Evolutionary conservation across 1,140 invertebrate species (phyloP).

Genomic region (Zelostemma sp.): DNA sequence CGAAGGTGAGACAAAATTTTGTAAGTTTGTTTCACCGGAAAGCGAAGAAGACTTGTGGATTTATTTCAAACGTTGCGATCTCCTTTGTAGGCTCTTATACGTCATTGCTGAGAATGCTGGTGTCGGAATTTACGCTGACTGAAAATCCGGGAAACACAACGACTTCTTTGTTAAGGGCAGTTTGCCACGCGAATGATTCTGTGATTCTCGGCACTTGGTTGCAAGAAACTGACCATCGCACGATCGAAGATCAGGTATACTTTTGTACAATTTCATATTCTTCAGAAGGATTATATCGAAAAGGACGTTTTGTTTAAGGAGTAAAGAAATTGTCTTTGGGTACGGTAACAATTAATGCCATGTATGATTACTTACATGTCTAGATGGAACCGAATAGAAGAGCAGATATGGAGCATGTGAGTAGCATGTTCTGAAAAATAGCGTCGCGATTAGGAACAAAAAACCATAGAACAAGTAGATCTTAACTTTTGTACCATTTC

Average conservation of each 20-base stretch:
- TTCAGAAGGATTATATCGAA: constrained; percentile 1
- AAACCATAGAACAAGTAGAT: too few species aligned
- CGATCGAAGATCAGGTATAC: constrained; percentile 96
- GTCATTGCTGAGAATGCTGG: constrained; percentile 90
- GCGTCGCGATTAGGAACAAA: neutral
- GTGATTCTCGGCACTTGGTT: constrained; percentile 89
- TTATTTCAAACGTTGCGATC: constrained; percentile 3
- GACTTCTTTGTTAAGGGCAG: constrained; percentile 86
- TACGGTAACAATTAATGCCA: constrained; percentile 42
- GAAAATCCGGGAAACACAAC: constrained; percentile 96
- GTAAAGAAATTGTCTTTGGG: neutral
- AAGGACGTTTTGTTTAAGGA: neutral
- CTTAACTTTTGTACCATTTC: too few species aligned
- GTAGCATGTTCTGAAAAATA: constrained; percentile 63
- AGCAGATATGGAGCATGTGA: constrained; percentile 81
- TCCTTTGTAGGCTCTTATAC: constrained; percentile 79
- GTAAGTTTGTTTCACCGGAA: constrained; percentile 11
- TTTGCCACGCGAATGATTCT: constrained; percentile 93
- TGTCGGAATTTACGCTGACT: constrained; percentile 95
- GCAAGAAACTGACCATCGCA: constrained; percentile 95
- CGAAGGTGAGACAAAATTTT: constrained; percentile 74
- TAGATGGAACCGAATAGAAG: constrained; percentile 84
- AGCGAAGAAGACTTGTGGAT: neutral
- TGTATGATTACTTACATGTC: constrained; percentile 56
- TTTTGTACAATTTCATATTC: constrained; percentile 23